Conservation (phyloP, 2,888 invertebrate genomes). For the Plagiodera versicolora region DNA sequence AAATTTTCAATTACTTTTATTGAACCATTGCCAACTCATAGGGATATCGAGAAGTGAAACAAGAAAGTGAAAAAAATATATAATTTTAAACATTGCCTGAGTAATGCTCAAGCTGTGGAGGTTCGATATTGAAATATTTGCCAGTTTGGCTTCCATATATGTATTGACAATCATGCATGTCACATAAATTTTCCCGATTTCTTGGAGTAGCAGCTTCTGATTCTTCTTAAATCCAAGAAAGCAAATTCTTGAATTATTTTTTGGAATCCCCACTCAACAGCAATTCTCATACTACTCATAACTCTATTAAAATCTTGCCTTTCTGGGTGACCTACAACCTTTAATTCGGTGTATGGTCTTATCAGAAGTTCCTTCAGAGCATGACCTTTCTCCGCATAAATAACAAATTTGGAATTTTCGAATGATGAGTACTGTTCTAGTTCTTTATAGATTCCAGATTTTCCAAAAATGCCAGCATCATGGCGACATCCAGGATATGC, state of each 20-base stretch:
- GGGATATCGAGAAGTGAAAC: too few relatives aligned
- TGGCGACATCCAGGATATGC: conserved; percentile 16
- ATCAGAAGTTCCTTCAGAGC: not conserved
- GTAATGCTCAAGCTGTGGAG: conserved; percentile 5
- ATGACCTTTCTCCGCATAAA: conserved; percentile 16
- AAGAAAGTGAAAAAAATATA: too few relatives aligned
- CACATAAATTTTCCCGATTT: not conserved
- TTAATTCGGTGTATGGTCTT: conserved; percentile 6
- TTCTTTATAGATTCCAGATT: conserved; percentile 10
- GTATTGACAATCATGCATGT: not conserved
- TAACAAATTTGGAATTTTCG: conserved; percentile 5
- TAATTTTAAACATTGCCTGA: conserved; percentile 1
- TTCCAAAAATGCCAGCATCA: conserved; percentile 13
- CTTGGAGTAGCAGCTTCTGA: not conserved
- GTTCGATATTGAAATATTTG: conserved; percentile 1
- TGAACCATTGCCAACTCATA: too few relatives aligned
- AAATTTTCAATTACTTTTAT: too few relatives aligned
- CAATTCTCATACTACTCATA: conserved; percentile 9
- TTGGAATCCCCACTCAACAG: conserved; percentile 12
- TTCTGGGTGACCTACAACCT: conserved; percentile 3
- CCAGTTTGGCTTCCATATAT: conserved; percentile 2
- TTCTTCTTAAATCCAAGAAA: conserved; percentile 6
- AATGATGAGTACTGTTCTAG: conserved; percentile 3
- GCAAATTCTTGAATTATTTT: conserved; percentile 12
- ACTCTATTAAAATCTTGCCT: conserved; percentile 4